Evolutionary conservation across 2,888 invertebrate genomes (phyloP).

Genomic region (Perdita meconis): DNA sequence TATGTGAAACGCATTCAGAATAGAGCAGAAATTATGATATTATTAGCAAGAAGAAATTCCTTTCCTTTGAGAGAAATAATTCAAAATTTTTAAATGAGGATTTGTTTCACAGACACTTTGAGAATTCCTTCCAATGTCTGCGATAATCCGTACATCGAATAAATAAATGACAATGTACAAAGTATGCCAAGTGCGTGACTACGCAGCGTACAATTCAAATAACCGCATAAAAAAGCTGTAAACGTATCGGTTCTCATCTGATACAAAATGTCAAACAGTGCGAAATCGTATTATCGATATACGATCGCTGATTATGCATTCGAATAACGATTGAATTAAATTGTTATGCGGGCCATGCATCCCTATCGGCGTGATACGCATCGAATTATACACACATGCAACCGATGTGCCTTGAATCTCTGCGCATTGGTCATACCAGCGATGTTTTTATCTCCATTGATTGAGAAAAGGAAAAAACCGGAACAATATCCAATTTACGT

Average conservation of each 20-base stretch:
- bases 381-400: slow-evolving; percentile 42
- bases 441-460: slow-evolving; percentile 12
- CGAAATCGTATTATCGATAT: slow-evolving; percentile 23
- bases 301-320: slow-evolving; percentile 49
- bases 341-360: slow-evolving; percentile 54
- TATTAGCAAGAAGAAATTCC: background rate
- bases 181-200: too few relatives aligned
- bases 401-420: slow-evolving; percentile 36
- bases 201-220: background rate
- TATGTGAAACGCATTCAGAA: background rate
- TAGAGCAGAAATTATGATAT: background rate
- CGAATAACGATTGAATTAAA: slow-evolving; percentile 51
- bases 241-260: background rate
- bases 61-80: background rate
- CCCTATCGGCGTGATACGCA: slow-evolving; percentile 55
- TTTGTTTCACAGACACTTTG: too few relatives aligned
- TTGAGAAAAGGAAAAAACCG: background rate
- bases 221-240: background rate
- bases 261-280: slow-evolving; percentile 18
- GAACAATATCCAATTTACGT: background rate
- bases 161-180: too few relatives aligned
- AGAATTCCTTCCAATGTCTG: too few relatives aligned
- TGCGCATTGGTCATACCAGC: background rate
- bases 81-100: background rate
- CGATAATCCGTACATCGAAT: too few relatives aligned